Conservation (phyloP, 2,888 invertebrate species). For the Harpalus rufipes region DNA sequence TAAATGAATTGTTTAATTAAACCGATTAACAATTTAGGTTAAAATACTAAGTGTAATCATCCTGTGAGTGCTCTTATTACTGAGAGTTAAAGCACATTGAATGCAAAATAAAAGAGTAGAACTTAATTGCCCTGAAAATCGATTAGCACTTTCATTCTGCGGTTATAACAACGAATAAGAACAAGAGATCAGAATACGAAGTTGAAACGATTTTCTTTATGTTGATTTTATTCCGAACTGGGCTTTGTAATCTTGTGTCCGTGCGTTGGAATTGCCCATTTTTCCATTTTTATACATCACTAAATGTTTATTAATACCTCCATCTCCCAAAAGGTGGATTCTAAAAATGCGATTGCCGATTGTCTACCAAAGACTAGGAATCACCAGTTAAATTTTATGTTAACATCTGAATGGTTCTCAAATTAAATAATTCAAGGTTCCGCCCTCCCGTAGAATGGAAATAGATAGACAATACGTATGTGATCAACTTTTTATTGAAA, state of each 20-base stretch:
- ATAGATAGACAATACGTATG: not conserved
- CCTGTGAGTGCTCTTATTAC: slow-evolving; percentile 8
- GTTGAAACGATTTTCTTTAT: slow-evolving; percentile 45
- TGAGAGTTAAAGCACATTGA: slow-evolving; percentile 18
- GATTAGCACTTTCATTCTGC: slow-evolving; percentile 45
- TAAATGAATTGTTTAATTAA: not conserved
- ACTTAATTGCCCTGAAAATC: slow-evolving; percentile 52
- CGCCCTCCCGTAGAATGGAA: not conserved
- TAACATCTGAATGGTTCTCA: slow-evolving; percentile 22
- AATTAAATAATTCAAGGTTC: slow-evolving; percentile 39
- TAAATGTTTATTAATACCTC: slow-evolving; percentile 58
- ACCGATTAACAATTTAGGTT: slow-evolving; percentile 1
- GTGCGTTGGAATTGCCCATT: slow-evolving; percentile 49
- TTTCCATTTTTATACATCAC: slow-evolving; percentile 48
- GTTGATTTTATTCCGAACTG: slow-evolving; percentile 55
- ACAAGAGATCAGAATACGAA: slow-evolving; percentile 55
- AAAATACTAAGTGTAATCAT: not conserved
- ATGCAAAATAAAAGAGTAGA: slow-evolving; percentile 34
- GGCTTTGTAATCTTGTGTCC: slow-evolving; percentile 48
- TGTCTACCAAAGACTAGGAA: slow-evolving; percentile 38
- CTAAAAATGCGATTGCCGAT: slow-evolving; percentile 27
- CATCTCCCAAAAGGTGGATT: slow-evolving; percentile 15
- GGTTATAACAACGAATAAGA: slow-evolving; percentile 49
- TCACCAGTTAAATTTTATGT: slow-evolving; percentile 49
- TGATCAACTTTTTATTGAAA: not conserved